Conservation (phyloP, 2,888 invertebrate genomes). For the Scrobipalpa costella region DNA sequence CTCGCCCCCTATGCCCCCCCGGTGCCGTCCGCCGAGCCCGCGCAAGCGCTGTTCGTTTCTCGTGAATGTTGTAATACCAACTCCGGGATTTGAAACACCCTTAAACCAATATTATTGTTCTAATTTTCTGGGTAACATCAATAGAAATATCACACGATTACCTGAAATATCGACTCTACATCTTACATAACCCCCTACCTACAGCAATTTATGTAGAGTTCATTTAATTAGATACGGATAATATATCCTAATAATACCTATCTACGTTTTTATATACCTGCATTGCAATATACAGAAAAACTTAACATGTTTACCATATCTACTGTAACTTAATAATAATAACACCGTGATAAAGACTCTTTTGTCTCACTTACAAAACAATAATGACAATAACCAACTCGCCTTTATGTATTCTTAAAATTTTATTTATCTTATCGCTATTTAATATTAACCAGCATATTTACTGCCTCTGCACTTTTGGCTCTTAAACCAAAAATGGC, state of each 20-base stretch:
- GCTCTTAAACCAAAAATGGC: no score
- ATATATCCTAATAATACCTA: no score
- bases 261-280: background rate
- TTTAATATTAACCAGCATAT: no score
- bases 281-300: background rate
- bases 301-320: background rate
- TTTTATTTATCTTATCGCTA: no score
- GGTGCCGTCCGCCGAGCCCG: constrained; percentile 52
- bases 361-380: background rate
- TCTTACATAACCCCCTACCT: no score
- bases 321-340: background rate
- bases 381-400: no score
- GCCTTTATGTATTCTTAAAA: no score
- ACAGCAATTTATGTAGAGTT: no score
- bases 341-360: background rate
- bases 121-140: background rate
- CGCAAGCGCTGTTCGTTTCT: constrained; percentile 75
- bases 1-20: constrained; percentile 51
- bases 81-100: constrained; percentile 30
- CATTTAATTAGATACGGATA: no score
- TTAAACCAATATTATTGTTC: background rate
- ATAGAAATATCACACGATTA: no score
- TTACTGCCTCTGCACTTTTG: no score
- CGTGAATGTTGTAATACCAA: constrained; percentile 66
- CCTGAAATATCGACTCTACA: no score